Base-by-base conservation (phyloP, 2,797 vertebrate genomes). In the Cossypha caffra region DNA sequence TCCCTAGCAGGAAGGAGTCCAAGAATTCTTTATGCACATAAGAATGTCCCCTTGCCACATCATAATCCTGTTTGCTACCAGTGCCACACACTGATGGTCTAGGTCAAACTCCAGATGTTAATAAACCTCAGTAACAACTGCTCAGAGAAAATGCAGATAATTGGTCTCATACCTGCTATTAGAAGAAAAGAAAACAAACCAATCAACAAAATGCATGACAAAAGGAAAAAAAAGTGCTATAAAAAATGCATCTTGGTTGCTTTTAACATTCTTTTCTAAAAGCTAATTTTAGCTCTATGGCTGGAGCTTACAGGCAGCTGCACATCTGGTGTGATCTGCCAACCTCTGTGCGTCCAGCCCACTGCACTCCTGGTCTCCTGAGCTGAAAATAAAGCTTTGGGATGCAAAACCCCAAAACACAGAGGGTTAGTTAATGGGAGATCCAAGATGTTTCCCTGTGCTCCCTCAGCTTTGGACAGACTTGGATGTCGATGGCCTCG, bases 31-130 rank as follows among this genome's bases (percentile, higher is more conserved):
- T 83, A 96, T 90, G 93, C 95, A 88, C 94, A 90, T 80, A 97
- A 96, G 93, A 97, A 96, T 94, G 96, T 95, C 96, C 96, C 96
- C 79, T 95, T 96, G 94, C 95, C 94, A 96, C 96, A 96, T 96
- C 94, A 91, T 86, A 96, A 94, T 95, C 85, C 79, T 95, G 69
- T 73, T 91, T 93, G 95, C 96, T 96, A 96, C 95, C 92, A 94
- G 95, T 96, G 95, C 96, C 95, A 96, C 95, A 95, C 95, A 59
- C 74, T 93, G 94, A 95, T 94, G 88, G 93, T 89, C 84, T 55
- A 86, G 96, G 95, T 95, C 96, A 96, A 95, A 92, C 88, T 90
- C 82, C 95, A 97, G 95, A 97, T 97, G 95, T 95, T 91, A 83
- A 93, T 93, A 95, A 94, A 90, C 66, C 82, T 94, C 75, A 68